Percentiles rank a stretch among this genome's conserved stretches.
phyloP scores from a whole-genome alignment of 2,888 invertebrate genomes.

The Rhaphigaster nebulosa region DNA sequence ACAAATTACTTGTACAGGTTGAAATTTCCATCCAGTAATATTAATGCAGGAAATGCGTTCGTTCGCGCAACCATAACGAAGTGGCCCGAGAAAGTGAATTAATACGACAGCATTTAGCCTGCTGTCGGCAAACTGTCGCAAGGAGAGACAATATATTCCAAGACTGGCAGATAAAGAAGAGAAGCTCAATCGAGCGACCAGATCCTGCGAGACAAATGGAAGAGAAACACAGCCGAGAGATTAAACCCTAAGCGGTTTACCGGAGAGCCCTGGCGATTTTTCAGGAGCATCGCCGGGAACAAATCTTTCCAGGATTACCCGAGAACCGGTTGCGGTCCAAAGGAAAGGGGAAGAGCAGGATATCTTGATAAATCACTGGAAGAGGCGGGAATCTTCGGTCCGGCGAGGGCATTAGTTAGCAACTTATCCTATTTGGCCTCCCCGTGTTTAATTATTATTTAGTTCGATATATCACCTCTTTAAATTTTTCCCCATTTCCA shows the following conservation, averaged over 20 bases:
- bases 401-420: not conserved
- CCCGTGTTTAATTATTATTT: slow-evolving; percentile 21
- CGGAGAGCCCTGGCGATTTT: slow-evolving; percentile 37
- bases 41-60: not conserved
- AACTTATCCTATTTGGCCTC: not conserved
- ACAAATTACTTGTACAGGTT: not conserved
- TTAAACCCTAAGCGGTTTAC: slow-evolving; percentile 48
- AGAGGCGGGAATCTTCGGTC: not conserved
- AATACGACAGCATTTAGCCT: not conserved
- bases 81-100: not conserved
- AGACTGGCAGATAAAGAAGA: slow-evolving; percentile 8
- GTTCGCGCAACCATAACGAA: not conserved
- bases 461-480: slow-evolving; percentile 14
- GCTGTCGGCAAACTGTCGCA: slow-evolving; percentile 22
- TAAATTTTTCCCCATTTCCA: slow-evolving; percentile 34
- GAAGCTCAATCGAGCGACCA: not conserved
- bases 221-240: slow-evolving; percentile 31
- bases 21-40: not conserved
- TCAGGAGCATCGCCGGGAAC: slow-evolving; percentile 43
- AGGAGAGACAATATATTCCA: not conserved
- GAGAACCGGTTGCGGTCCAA: slow-evolving; percentile 28
- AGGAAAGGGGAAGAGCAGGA: slow-evolving; percentile 7
- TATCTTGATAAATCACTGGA: slow-evolving; percentile 47
- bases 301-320: slow-evolving; percentile 35
- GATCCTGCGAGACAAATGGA: slow-evolving; percentile 24